Conservation (phyloP, 2,797 vertebrate genomes). For the Sebastes kiyomatsui region DNA sequence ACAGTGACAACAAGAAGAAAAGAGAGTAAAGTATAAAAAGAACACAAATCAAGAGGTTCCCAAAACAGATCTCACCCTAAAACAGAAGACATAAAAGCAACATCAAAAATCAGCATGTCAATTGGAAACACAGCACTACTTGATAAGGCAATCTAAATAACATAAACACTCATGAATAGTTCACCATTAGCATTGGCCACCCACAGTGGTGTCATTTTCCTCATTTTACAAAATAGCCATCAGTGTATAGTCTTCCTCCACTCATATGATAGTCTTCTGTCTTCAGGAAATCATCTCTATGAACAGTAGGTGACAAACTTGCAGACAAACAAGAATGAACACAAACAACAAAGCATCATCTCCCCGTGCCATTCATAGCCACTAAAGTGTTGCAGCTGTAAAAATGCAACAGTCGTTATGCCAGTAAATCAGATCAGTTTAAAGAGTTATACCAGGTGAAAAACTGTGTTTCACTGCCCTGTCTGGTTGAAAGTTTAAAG, state of each 20-base stretch:
- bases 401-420: background rate
- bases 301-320: background rate
- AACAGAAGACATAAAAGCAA: constrained; percentile 3
- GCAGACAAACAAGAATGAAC: background rate
- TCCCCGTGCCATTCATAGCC: background rate
- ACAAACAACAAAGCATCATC: background rate
- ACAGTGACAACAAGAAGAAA: constrained; percentile 9
- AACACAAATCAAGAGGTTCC: constrained; percentile 11
- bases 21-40: constrained; percentile 9
- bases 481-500: background rate
- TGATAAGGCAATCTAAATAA: constrained; percentile 17
- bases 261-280: background rate
- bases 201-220: constrained; percentile 3
- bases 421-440: background rate
- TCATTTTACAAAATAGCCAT: background rate
- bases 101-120: constrained; percentile 14
- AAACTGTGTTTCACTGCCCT: background rate
- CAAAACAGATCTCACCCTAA: constrained; percentile 22
- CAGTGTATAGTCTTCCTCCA: background rate
- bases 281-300: background rate
- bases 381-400: background rate
- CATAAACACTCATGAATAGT: constrained; percentile 27
- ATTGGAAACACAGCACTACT: constrained; percentile 8
- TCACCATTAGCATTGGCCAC: constrained; percentile 6
- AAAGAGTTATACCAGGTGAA: background rate